Base-by-base conservation (phyloP, 2,113 vertebrate species). In the Hippocampus zosterae region DNA sequence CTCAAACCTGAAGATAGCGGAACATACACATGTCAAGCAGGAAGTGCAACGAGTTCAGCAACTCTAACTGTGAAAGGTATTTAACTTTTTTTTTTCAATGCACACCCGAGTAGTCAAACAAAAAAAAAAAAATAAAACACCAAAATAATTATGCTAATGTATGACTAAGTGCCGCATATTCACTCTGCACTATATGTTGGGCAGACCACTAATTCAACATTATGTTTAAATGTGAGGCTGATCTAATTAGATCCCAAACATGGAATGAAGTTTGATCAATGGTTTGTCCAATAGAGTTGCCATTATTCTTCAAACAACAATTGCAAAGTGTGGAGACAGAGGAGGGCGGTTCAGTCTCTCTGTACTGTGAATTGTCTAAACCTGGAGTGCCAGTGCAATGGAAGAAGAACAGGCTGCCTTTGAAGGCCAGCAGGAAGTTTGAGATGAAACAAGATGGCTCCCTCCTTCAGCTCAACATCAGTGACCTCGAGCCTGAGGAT, bases 371-470 rank as follows among this genome's bases (percentile, higher is more conserved):
- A 68, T 62, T 91, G 52, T 90, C 90, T 2, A 90, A 89, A 75
- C 81, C 78, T 7, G 88, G 80, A 42, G 72, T 88, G 1, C 60
- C 84, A 7, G 68, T 90, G 0, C 80, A 88, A 6, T 92, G 91
- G 91, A 88, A 81, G 72, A 91, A 85, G 78, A 82, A 88, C 72
- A 89, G 84, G 0, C 57, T 59, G 6, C 65, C 90, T 0, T 88
- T 97, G 0, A 89, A 40, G 0, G 1, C 76, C 16, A 81, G 77
- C 79, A 88, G 74, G 60, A 91, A 88, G 68, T 74, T 19, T 66
- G 92, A 80, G 78, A 93, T 92, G 91, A 93, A 77, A 53, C 87
- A 90, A 37, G 74, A 89, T 7, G 80, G 88, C 61, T 86, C 85
- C 66, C 23, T 88, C 29, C 79, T 89, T 0, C 81, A 85, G 72